Percentiles rank a stretch among this genome's conserved stretches.
Evolutionary conservation across 2,113 vertebrate species (phyloP).

Genomic region (Pollimyrus isidori): DNA sequence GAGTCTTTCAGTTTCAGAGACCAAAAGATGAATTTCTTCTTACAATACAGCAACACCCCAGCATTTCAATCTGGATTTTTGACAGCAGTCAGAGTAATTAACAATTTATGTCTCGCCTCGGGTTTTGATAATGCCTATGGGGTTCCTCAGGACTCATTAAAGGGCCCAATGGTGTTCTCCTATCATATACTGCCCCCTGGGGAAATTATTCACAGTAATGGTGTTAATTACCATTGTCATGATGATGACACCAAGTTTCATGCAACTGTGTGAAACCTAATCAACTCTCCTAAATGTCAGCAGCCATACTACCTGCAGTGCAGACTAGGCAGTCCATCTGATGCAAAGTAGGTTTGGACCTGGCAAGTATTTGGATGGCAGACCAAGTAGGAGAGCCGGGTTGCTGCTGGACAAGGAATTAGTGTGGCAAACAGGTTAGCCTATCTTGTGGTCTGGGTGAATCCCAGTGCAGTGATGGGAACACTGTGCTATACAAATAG

Average conservation of each 20-base stretch:
- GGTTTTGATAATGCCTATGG: neutral
- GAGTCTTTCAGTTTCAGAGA: neutral
- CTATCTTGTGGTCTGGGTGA: too few relatives aligned
- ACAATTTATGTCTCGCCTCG: neutral
- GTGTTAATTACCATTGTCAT: neutral
- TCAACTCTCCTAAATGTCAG: neutral
- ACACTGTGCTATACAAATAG: neutral
- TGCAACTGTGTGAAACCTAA: neutral
- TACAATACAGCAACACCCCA: neutral
- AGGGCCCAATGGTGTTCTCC: neutral
- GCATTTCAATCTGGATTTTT: neutral
- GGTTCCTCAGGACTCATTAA: neutral
- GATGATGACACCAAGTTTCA: neutral
- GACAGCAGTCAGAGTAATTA: neutral
- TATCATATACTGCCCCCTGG: neutral
- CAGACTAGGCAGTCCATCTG: too few relatives aligned
- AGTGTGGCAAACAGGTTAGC: neutral
- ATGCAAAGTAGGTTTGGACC: too few relatives aligned
- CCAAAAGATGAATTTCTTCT: neutral
- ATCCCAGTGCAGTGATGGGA: too few relatives aligned
- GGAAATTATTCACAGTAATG: neutral
- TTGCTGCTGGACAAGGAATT: too few relatives aligned
- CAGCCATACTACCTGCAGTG: too few relatives aligned
- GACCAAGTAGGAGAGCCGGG: too few relatives aligned
- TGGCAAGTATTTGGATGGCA: too few relatives aligned